These are phyloP conservation scores for Gobius niger DNA, from an alignment of 2,113 vertebrate genomes.

Conservation along the genomic window DNA sequence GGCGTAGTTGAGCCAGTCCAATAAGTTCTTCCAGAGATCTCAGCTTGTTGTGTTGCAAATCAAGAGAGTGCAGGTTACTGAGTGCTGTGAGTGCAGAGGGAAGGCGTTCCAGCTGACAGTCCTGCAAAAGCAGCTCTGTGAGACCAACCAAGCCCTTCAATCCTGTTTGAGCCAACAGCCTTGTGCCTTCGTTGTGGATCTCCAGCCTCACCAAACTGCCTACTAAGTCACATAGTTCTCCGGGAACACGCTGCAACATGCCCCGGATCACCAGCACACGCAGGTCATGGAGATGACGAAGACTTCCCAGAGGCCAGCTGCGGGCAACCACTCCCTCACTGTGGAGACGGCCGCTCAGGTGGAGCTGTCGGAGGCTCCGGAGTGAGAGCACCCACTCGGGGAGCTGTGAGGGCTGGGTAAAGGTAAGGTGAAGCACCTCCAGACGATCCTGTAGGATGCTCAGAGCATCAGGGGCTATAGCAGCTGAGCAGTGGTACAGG, in stretches of 20 bases:
- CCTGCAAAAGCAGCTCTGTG: slow-evolving; percentile 71
- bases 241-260: slow-evolving; percentile 68
- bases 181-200: slow-evolving; percentile 74
- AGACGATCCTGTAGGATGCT: slow-evolving; percentile 70
- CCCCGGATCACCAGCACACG: slow-evolving; percentile 67
- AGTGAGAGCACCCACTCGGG: slow-evolving; percentile 77
- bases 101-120: slow-evolving; percentile 77
- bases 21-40: slow-evolving; percentile 75
- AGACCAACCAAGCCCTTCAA: slow-evolving; percentile 68
- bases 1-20: slow-evolving; percentile 70
- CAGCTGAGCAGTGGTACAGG: slow-evolving; percentile 72
- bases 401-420: slow-evolving; percentile 72
- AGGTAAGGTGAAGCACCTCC: slow-evolving; percentile 74
- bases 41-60: slow-evolving; percentile 75
- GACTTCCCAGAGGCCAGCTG: slow-evolving; percentile 70
- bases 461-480: slow-evolving; percentile 71
- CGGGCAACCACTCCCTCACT: slow-evolving; percentile 68
- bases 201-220: slow-evolving; percentile 67
- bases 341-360: slow-evolving; percentile 71
- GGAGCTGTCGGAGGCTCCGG: slow-evolving; percentile 72
- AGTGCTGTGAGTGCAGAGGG: slow-evolving; percentile 71
- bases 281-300: slow-evolving; percentile 70
- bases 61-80: slow-evolving; percentile 64
- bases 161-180: slow-evolving; percentile 67
- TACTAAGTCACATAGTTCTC: slow-evolving; percentile 71